phyloP scores from a whole-genome alignment of 2,797 vertebrate species.

The Oryzias dopingdopingensis region DNA sequence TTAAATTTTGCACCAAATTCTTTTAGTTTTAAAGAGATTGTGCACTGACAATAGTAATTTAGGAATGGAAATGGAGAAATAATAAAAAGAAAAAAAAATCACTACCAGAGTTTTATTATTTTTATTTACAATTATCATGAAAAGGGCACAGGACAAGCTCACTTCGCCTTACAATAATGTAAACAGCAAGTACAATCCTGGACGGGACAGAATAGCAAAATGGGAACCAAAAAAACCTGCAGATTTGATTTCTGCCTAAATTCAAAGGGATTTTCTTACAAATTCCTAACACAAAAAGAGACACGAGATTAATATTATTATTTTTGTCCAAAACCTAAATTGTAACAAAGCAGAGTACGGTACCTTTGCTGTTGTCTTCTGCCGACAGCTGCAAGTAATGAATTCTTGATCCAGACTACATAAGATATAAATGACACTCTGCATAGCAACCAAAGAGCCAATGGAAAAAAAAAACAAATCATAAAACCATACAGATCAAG shows the following conservation, averaged over 20 bases:
- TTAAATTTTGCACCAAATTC: too few relatives aligned
- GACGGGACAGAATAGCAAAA: constrained; percentile 9
- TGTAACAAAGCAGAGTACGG: neutral
- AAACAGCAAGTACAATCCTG: constrained; percentile 4
- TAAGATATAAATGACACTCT: constrained; percentile 51
- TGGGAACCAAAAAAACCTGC: neutral
- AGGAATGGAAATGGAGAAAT: neutral
- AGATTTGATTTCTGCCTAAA: neutral
- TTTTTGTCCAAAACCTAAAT: rapidly evolving
- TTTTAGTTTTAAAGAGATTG: too few relatives aligned
- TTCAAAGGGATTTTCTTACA: neutral
- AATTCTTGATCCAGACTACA: constrained; percentile 26
- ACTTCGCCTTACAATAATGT: neutral
- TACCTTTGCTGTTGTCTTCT: constrained; percentile 46
- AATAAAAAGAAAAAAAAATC: neutral
- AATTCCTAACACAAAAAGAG: neutral
- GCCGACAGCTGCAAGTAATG: constrained; percentile 29
- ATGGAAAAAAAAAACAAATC: constrained; percentile 27
- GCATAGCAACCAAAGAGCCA: constrained; percentile 65
- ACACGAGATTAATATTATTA: neutral
- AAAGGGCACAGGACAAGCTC: neutral
- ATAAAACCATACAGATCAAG: neutral
- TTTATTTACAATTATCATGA: constrained; percentile 3
- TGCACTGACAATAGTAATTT: too few relatives aligned
- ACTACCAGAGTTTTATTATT: neutral